These are phyloP conservation scores for Chelon labrosus DNA, from an alignment of 2,797 vertebrate species.

Conservation along the genomic window DNA sequence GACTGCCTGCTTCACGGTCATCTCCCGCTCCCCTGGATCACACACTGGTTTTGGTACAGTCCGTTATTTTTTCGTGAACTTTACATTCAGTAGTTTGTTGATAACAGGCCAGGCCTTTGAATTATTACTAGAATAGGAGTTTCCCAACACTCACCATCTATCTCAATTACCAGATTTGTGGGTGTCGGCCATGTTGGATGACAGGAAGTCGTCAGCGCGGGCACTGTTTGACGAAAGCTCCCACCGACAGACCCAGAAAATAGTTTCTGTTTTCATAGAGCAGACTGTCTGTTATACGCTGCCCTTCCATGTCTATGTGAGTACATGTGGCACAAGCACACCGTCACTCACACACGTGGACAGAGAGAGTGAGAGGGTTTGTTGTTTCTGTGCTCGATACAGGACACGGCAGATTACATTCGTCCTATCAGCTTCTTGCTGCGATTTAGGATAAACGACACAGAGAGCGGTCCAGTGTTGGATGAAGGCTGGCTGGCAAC, in stretches of 20 bases:
- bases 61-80: conserved; percentile 7
- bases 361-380: neutral
- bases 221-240: conserved; percentile 91
- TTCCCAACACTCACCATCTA: conserved; percentile 27
- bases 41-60: conserved; percentile 85
- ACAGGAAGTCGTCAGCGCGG: conserved; percentile 86
- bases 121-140: conserved; percentile 14
- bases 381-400: conserved; percentile 21
- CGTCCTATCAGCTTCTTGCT: conserved; percentile 91
- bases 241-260: conserved; percentile 84
- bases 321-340: conserved; percentile 44
- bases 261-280: conserved; percentile 80
- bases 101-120: neutral
- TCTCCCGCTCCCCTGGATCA: conserved; percentile 85
- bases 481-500: conserved; percentile 90
- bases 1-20: conserved; percentile 86
- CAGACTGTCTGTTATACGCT: conserved; percentile 84
- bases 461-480: conserved; percentile 87
- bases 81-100: neutral
- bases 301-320: conserved; percentile 94
- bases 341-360: neutral
- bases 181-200: conserved; percentile 90
- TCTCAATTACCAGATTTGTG: conserved; percentile 80
- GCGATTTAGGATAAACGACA: conserved; percentile 87
- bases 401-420: conserved; percentile 96